Conservation (phyloP, 1,140 invertebrate genomes). For the Pseudomyrmex cubaensis region DNA sequence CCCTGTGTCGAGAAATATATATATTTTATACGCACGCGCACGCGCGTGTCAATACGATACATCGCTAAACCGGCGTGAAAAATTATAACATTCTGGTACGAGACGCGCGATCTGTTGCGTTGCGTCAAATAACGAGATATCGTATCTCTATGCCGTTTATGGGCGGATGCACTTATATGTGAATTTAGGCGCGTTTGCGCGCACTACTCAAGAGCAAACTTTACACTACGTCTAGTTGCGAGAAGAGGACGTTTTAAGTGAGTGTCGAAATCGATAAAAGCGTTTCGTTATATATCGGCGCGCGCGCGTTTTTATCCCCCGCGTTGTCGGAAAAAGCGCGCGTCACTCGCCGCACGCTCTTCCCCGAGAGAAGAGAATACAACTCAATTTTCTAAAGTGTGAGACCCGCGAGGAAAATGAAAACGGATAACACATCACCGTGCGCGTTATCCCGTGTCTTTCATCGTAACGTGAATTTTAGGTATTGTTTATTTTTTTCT, state of each 20-base stretch:
- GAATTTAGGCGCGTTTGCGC: conserved; percentile 55
- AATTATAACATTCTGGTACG: background rate
- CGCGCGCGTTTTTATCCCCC: background rate
- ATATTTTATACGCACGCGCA: too few relatives aligned
- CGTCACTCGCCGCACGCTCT: background rate
- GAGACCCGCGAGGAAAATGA: too few relatives aligned
- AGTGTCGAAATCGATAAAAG: conserved; percentile 15
- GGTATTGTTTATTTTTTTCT: too few relatives aligned
- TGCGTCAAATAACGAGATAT: conserved; percentile 36
- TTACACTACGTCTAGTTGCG: conserved; percentile 34
- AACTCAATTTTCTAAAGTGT: background rate
- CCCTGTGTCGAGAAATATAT: background rate
- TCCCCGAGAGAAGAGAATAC: background rate
- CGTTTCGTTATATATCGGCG: too few relatives aligned
- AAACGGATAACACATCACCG: too few relatives aligned
- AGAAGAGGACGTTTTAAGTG: conserved; percentile 26
- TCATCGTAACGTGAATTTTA: too few relatives aligned
- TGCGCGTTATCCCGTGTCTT: background rate
- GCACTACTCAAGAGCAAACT: conserved; percentile 26
- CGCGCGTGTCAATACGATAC: background rate
- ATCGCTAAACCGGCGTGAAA: background rate
- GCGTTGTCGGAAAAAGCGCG: too few relatives aligned
- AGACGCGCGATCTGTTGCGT: background rate
- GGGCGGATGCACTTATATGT: conserved; percentile 39
- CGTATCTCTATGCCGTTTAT: conserved; percentile 25